Base-by-base conservation (phyloP, 1,140 invertebrate genomes). In the Ceratina calcarata region DNA sequence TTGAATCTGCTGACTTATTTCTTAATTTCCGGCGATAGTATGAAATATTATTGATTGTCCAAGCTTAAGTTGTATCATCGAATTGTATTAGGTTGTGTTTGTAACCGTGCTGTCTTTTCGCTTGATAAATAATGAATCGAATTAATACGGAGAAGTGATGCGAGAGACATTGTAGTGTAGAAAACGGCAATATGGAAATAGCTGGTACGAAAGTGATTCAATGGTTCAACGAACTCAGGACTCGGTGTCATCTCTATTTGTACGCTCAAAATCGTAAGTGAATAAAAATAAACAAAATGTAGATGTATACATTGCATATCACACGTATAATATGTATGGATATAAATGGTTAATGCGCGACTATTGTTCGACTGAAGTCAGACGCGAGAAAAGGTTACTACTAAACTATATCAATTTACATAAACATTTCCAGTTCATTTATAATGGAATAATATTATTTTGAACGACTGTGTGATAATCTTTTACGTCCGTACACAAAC, bases 221-320 rank as follows among this genome's bases (percentile, higher is more conserved):
- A 81, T 90, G 89, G 89, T 89, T 90, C 87, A 90, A 90, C 84
- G 89, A 89, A 86, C 88, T 90, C 67, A 88, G 88, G 83, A 89
- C 88, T 51, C 87, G 88, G 1, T 75, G 90, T 37, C 79, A 89
- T 65, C 83, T 90, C 69, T 90, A 90, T 85, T 80, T 90, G 37
- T 87, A 86, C 60, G 69, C 84, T 64, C 89, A 89, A 65, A 76
- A 88, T 75, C 86, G 90, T 91, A 90, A 91, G 90, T 90, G 57
- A 20, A 45, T 15, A 45, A 45, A 45, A 37, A 24, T 73, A 27
- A 55, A 64, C 18, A 60, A 60, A 51, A 20, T 45, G 20, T 58
- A 32, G 49, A 32, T 12, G 24, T 22, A 24, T 45, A 7, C 37
- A 45, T 45, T 45, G 27, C 1, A 6, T 13, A 13, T 69, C n/a